These are phyloP conservation scores for Aleiodes alternator DNA, from an alignment of 2,888 invertebrate species.

Conservation along the genomic window DNA sequence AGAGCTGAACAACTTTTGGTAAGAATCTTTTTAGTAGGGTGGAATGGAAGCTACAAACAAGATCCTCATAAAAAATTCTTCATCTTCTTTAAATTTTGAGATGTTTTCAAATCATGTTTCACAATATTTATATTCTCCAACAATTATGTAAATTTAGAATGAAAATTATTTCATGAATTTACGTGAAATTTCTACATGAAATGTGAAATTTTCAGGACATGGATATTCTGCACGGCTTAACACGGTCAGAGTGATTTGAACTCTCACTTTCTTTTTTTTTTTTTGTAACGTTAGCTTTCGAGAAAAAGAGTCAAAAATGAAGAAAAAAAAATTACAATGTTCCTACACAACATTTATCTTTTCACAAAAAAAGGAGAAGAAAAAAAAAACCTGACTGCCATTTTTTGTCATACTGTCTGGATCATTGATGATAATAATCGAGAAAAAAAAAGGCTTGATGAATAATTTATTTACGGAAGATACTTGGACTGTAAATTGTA, in stretches of 20 bases:
- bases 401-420: too few species aligned
- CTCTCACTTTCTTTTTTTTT: constrained; percentile 55
- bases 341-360: too few species aligned
- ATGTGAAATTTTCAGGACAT: constrained; percentile 46
- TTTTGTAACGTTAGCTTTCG: not conserved
- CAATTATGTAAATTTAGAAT: not conserved
- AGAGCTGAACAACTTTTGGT: too few species aligned
- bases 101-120: too few species aligned
- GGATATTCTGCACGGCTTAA: constrained; percentile 46
- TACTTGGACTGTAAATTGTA: not conserved
- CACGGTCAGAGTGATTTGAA: constrained; percentile 47
- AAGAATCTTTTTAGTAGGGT: too few species aligned
- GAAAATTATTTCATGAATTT: constrained; percentile 7
- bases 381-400: too few species aligned
- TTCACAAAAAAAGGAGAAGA: too few species aligned
- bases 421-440: too few species aligned
- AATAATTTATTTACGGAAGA: constrained; percentile 19
- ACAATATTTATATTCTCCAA: too few species aligned
- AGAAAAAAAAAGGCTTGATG: not conserved
- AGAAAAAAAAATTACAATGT: not conserved
- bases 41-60: too few species aligned
- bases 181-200: constrained; percentile 23
- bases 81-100: too few species aligned
- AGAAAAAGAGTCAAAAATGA: not conserved
- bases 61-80: too few species aligned